Base-by-base conservation (phyloP, 2,888 invertebrate genomes). In the Hyles lineata region DNA sequence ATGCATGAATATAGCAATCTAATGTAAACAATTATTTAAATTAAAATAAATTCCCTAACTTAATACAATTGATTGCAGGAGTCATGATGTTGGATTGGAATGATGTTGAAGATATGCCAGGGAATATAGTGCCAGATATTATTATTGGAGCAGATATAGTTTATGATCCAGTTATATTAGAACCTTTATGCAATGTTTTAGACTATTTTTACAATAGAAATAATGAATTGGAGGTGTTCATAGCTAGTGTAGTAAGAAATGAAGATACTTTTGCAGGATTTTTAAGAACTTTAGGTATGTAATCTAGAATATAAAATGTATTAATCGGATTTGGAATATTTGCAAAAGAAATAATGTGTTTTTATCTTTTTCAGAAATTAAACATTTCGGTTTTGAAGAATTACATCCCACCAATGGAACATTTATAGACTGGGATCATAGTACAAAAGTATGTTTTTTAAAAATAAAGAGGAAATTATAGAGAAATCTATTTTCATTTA, bases 241-340 rank as follows among this genome's bases (percentile, higher is more conserved):
- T 94, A 77, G 89, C 90, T 55, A 90, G 90, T 81, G 84, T 92
- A 67, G 86, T 97, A 76, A 92, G 97, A 78, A 97, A 97, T 90
- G 89, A 94, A 81, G 90, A 95, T 1, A 97, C 97, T 1, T 90
- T 96, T 76, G 80, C 90, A 5, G 81, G 85, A 32, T 97, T 97
- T 89, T 84, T 96, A 62, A 78, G 89, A 21, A 82, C 88, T 76
- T 87, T 96, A 79, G 94, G 97, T 96, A 85, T 61, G 55, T 6
- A 50, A 50, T 55, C 60, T 67, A 43, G 15, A 43, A 11, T 11
- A 43, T 43, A 11, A 43, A 15, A 69, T 50, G 21, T 8, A 21
- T 63, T 6, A 35, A 9, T n/a, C 72, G 52, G 19, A 70, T n/a
- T 35, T 72, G 43, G 35, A 72, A 63, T 23, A 25, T 59, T 71